These are phyloP conservation scores for Meandrina meandrites DNA, from an alignment of 92 coral and sea anemone species.

Conservation along the genomic window DNA sequence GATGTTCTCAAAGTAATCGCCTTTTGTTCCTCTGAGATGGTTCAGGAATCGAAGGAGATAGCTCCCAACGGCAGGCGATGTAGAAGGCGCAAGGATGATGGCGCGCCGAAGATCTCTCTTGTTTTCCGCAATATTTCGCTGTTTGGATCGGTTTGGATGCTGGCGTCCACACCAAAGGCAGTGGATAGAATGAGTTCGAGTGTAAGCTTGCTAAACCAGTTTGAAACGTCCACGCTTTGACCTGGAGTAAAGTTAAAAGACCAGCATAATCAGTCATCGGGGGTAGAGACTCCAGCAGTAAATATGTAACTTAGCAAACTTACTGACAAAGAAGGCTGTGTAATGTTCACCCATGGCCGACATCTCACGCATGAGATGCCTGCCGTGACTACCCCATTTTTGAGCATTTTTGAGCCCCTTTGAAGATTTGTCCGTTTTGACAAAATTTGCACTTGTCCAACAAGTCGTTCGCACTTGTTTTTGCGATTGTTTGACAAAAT, in stretches of 20 bases:
- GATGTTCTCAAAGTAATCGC: slow-evolving; percentile 35
- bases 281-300: not conserved
- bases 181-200: slow-evolving; percentile 66
- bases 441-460: too few relatives aligned
- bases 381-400: too few relatives aligned
- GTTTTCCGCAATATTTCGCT: slow-evolving; percentile 39
- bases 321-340: too few relatives aligned
- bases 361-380: too few relatives aligned
- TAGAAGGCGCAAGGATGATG: slow-evolving; percentile 14
- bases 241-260: slow-evolving; percentile 1
- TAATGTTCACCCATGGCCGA: too few relatives aligned
- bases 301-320: too few relatives aligned
- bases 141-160: slow-evolving; percentile 58
- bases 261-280: not conserved
- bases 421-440: too few relatives aligned
- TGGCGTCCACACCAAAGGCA: slow-evolving; percentile 68
- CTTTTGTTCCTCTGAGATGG: not conserved
- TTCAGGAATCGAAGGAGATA: not conserved
- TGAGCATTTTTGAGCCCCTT: too few relatives aligned
- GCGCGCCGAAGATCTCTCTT: slow-evolving; percentile 33
- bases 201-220: slow-evolving; percentile 70
- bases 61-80: slow-evolving; percentile 26
- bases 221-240: slow-evolving; percentile 39
- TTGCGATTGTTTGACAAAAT: too few relatives aligned
- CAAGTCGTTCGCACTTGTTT: too few relatives aligned